A percentile compares a stretch with the other conserved stretches of the same genome.
These are phyloP conservation scores for Thalassarche chlororhynchos DNA, from an alignment of 2,113 vertebrate genomes.

Conservation along the genomic window DNA sequence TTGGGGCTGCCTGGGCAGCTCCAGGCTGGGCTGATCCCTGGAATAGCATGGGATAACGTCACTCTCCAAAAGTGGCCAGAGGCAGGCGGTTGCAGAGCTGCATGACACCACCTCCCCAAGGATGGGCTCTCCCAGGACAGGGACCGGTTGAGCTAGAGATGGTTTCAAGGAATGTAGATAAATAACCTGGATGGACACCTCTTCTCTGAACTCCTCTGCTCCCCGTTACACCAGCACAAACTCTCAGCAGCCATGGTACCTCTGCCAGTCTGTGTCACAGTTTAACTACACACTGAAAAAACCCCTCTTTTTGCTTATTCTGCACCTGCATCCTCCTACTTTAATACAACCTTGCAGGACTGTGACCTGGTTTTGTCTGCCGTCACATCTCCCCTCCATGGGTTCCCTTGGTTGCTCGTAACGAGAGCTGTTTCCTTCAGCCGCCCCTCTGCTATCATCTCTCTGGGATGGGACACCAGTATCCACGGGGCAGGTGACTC, in stretches of 20 bases:
- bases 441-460: not conserved
- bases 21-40: not conserved
- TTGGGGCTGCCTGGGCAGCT: not conserved
- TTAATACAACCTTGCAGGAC: not conserved
- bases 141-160: fast-evolving
- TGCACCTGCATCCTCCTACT: not conserved
- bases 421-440: not conserved
- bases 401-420: not conserved
- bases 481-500: not conserved
- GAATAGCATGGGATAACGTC: fast-evolving
- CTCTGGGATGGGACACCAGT: not conserved
- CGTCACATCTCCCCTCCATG: not conserved
- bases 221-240: not conserved
- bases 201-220: not conserved
- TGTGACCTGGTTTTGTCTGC: not conserved
- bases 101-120: not conserved
- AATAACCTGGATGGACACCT: not conserved
- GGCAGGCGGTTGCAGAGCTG: not conserved
- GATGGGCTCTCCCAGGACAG: not conserved
- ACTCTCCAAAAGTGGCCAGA: not conserved
- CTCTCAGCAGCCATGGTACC: not conserved
- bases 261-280: not conserved
- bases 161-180: not conserved
- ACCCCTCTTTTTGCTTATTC: not conserved
- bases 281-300: not conserved